Percentiles rank a stretch among this genome's conserved stretches.
Evolutionary conservation across 1,140 invertebrate species (phyloP).

Genomic region (Drosophila nigrodunni): DNA sequence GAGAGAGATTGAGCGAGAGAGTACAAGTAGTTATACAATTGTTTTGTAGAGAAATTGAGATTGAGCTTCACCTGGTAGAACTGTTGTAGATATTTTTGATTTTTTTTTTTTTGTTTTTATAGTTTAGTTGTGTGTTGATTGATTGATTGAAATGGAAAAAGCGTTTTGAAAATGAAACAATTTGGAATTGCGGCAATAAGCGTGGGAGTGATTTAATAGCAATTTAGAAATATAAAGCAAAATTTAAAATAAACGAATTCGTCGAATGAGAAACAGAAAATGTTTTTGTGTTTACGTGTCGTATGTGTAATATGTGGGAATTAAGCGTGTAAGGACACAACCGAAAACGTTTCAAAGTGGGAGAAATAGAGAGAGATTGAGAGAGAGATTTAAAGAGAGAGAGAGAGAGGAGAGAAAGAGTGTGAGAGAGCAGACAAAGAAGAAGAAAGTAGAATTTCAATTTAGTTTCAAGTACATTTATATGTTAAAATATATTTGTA

Average conservation of each 20-base stretch:
- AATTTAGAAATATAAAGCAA: slow-evolving; percentile 42
- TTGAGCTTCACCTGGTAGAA: slow-evolving; percentile 83
- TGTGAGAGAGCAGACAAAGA: slow-evolving; percentile 78
- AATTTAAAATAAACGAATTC: slow-evolving; percentile 20
- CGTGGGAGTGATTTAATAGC: slow-evolving; percentile 14
- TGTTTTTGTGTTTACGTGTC: slow-evolving; percentile 14
- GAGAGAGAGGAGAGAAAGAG: slow-evolving; percentile 60
- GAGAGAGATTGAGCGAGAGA: slow-evolving; percentile 19
- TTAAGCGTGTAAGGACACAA: slow-evolving; percentile 26
- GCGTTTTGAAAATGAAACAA: slow-evolving; percentile 38
- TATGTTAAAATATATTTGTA: slow-evolving; percentile 33
- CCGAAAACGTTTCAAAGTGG: slow-evolving; percentile 25
- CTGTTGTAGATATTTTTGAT: slow-evolving; percentile 66
- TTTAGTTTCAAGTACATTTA: slow-evolving; percentile 41
- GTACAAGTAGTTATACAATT: slow-evolving; percentile 51
- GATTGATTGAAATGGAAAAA: slow-evolving; percentile 42
- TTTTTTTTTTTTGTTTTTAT: slow-evolving; percentile 38
- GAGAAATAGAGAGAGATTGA: slow-evolving; percentile 27
- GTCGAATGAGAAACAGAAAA: slow-evolving; percentile 27
- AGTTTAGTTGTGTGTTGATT: slow-evolving; percentile 48
- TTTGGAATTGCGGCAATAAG: slow-evolving; percentile 28
- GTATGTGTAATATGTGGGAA: slow-evolving; percentile 19
- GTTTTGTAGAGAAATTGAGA: slow-evolving; percentile 54
- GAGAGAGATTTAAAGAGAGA: slow-evolving; percentile 43
- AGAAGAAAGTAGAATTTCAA: slow-evolving; percentile 72